Conservation (phyloP, 2,888 invertebrate species). For the Stenodema calcarata region DNA sequence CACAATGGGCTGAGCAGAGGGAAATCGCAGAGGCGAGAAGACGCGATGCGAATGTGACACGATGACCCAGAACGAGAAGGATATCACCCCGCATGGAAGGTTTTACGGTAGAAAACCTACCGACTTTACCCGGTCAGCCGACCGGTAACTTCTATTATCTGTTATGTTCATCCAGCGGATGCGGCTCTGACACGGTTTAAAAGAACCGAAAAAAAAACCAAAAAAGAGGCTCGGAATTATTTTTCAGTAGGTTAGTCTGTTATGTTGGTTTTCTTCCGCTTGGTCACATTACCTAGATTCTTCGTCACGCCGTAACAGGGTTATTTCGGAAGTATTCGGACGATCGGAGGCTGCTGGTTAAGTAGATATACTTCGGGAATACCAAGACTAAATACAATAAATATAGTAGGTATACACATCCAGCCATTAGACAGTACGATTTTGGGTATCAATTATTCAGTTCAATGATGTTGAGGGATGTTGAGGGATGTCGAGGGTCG, state of each 20-base stretch:
- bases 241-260: background rate
- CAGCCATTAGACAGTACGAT: no score
- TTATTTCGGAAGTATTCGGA: no score
- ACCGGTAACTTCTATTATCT: background rate
- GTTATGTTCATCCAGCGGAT: background rate
- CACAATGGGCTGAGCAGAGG: background rate
- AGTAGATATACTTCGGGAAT: no score
- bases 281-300: background rate
- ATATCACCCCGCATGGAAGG: background rate
- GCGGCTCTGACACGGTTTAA: background rate
- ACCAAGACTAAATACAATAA: no score
- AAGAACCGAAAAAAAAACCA: background rate
- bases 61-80: background rate
- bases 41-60: background rate
- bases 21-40: background rate
- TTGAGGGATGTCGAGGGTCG: no score
- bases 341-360: no score
- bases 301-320: background rate
- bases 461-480: no score
- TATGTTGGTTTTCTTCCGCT: background rate
- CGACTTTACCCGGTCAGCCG: background rate
- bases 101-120: background rate
- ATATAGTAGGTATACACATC: no score
- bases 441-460: no score
- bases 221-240: background rate